Conservation (phyloP, 2,888 invertebrate genomes). For the Drosophila aldrichi region DNA sequence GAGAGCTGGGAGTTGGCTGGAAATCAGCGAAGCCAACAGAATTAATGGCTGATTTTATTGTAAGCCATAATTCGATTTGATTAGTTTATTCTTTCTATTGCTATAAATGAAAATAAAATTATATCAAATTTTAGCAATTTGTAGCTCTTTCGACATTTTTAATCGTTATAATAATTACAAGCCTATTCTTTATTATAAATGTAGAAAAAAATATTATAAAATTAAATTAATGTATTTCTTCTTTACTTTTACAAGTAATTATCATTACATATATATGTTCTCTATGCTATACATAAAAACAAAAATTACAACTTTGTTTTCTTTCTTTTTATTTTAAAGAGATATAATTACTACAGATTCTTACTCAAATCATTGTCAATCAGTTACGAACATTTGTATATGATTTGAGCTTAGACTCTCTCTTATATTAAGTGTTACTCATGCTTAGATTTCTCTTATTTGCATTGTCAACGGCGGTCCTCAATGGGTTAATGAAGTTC, state of each 20-base stretch:
- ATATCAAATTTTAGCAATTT: neutral
- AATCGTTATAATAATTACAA: neutral
- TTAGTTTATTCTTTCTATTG: neutral
- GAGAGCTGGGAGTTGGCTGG: neutral
- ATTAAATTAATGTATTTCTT: neutral
- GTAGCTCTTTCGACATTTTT: neutral
- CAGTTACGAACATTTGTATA: neutral
- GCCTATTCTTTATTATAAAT: neutral
- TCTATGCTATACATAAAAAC: neutral
- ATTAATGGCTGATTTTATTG: constrained; percentile 6
- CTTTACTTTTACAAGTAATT: neutral
- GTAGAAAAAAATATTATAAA: neutral
- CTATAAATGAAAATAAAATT: neutral
- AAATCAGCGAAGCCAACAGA: constrained; percentile 7
- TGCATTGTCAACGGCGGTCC: neutral
- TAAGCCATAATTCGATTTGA: neutral
- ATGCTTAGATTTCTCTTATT: constrained; percentile 1
- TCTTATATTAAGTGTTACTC: neutral
- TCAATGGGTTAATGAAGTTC: constrained; percentile 47
- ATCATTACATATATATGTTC: neutral
- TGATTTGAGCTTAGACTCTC: neutral
- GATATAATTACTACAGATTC: no score
- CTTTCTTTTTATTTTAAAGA: no score
- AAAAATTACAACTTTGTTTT: neutral
- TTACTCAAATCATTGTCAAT: neutral